A percentile compares a stretch with the other conserved stretches of the same genome.
phyloP scores from a whole-genome alignment of 2,888 invertebrate genomes.

The Hyalella azteca region DNA sequence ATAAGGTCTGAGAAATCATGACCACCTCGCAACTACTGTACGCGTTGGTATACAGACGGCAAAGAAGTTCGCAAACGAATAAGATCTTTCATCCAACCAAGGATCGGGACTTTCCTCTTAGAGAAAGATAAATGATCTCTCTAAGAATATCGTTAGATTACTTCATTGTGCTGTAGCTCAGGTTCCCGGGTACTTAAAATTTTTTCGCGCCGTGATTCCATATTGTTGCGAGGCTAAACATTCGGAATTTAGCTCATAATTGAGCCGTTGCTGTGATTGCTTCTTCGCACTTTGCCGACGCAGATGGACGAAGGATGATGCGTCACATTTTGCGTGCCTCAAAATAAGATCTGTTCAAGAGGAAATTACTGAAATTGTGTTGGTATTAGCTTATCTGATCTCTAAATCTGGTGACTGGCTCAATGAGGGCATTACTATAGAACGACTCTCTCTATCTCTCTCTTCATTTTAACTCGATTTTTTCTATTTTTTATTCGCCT shows the following conservation, averaged over 20 bases:
- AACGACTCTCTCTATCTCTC: not conserved
- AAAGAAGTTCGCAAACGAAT: not conserved
- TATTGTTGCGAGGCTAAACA: constrained; percentile 34
- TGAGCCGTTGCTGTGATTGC: constrained; percentile 12
- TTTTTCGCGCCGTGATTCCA: constrained; percentile 5
- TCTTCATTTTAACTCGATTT: not conserved
- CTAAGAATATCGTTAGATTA: constrained; percentile 31
- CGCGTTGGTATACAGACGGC: not conserved
- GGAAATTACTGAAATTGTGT: constrained; percentile 35
- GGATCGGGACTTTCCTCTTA: not conserved
- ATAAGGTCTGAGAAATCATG: constrained; percentile 17
- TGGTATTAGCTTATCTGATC: constrained; percentile 36
- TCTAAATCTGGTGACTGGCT: constrained; percentile 22
- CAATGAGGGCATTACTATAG: constrained; percentile 19
- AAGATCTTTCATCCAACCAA: not conserved
- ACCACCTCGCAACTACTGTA: not conserved
- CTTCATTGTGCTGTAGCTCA: constrained; percentile 34
- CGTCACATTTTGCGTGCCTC: constrained; percentile 17
- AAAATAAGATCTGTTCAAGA: not conserved
- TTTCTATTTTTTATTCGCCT: not conserved
- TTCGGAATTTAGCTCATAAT: constrained; percentile 22
- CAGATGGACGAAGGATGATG: not conserved
- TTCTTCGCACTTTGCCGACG: not conserved
- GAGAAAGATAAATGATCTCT: constrained; percentile 27
- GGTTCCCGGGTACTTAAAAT: constrained; percentile 10